phyloP scores from a whole-genome alignment of 1,140 invertebrate genomes.

The Drosophila ohnishii region DNA sequence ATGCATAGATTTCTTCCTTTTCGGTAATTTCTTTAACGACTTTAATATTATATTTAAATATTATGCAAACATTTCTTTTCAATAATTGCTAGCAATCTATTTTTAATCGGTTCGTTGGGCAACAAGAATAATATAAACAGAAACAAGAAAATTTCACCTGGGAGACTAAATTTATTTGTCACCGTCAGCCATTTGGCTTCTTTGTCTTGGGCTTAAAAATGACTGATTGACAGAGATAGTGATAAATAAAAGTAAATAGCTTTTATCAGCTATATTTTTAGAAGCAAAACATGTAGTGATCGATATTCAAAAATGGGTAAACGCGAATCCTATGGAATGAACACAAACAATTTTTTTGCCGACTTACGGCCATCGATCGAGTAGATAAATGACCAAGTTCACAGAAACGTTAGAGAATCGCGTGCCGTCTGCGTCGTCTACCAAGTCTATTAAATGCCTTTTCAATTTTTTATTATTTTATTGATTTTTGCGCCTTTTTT shows the following conservation, averaged over 20 bases:
- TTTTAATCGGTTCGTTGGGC: slow-evolving; percentile 27
- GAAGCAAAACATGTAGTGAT: not conserved
- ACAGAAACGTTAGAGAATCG: slow-evolving; percentile 34
- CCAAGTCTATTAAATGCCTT: slow-evolving; percentile 60
- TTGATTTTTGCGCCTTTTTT: slow-evolving; percentile 60
- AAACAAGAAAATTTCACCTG: slow-evolving; percentile 42
- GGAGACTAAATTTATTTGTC: slow-evolving; percentile 37
- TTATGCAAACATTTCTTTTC: slow-evolving; percentile 20
- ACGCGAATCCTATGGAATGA: not conserved
- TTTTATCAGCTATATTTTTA: slow-evolving; percentile 2
- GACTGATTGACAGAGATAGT: slow-evolving; percentile 20
- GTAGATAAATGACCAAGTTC: slow-evolving; percentile 18
- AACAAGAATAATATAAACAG: slow-evolving; percentile 21
- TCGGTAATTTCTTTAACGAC: not conserved
- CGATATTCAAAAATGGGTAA: slow-evolving; percentile 17
- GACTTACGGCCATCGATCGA: slow-evolving; percentile 30
- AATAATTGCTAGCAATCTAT: slow-evolving; percentile 22
- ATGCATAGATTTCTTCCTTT: not conserved
- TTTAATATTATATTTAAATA: not conserved
- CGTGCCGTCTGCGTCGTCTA: slow-evolving; percentile 23
- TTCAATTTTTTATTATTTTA: slow-evolving; percentile 75
- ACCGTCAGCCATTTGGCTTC: slow-evolving; percentile 5
- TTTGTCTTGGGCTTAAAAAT: slow-evolving; percentile 9
- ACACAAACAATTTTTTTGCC: not conserved
- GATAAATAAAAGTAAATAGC: slow-evolving; percentile 4